Base-by-base conservation (phyloP, 2,888 invertebrate species). In the Synergus gifuensis region DNA sequence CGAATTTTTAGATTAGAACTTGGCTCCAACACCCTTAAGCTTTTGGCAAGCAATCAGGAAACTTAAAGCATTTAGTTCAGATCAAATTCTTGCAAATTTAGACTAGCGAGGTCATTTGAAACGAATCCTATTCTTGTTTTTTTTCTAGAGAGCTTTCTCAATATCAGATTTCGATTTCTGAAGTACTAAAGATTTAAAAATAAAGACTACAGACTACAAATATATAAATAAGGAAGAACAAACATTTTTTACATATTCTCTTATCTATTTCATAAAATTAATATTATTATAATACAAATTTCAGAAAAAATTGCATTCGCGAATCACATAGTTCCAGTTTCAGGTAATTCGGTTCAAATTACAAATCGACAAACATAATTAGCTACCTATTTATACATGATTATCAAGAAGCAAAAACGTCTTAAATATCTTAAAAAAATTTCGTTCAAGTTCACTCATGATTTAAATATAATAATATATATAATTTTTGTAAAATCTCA, bases 51-150 rank as follows among this genome's bases (percentile, higher is more conserved):
- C 83, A 22, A 64, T 82, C 80, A 78, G 69, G 81, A 80, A 78
- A 69, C 58, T 49, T 36, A 5, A 40, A 66, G 81, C 79, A 78
- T 84, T 78, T 80, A 76, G 81, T 79, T 42, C 79, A 76, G 77
- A 54, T 78, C 76, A 64, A 78, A 79, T 83, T 83, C 81, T 82
- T 76, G 80, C 83, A 73, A 76, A 83, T 87, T 83, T 82, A 82
- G 81, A 83, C 82, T 64, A 14, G 9, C n/a, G 11, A 40, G 18
- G 18, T 18, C n/a, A 40, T 5, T 67, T 14, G 36, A 40, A 36
- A 22, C 12, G 11, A 44, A 44, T 28, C 67, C 44, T 67, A 40
- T 40, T 40, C 44, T 14, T 16, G 40, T 12, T 12, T 36, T 16
- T 16, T 16, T 40, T 63, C 4, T 40, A 36, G 7, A 64, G 40